Conservation (phyloP, 2,797 vertebrate species). For the Hoplostethus mediterraneus region DNA sequence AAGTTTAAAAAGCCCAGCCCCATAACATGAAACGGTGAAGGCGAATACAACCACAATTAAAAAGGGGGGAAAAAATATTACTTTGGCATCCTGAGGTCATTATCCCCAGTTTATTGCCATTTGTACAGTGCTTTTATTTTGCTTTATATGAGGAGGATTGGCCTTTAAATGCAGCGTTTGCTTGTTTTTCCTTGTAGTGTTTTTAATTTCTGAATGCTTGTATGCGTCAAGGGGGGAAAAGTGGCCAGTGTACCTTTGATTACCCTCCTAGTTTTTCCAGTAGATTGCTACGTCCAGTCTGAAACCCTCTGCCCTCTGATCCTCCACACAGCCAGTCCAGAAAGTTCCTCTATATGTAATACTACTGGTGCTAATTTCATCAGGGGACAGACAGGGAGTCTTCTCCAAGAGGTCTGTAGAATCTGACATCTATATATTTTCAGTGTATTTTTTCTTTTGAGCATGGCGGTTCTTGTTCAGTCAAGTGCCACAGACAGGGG, state of each 20-base stretch:
- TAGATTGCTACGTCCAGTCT: constrained; percentile 44
- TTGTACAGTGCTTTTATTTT: constrained; percentile 86
- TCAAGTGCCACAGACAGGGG: constrained; percentile 12
- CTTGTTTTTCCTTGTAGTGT: constrained; percentile 80
- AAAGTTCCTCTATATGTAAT: constrained; percentile 40
- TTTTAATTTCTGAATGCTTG: constrained; percentile 76
- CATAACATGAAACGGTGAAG: constrained; percentile 84
- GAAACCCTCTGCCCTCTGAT: constrained; percentile 43
- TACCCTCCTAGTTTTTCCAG: constrained; percentile 69
- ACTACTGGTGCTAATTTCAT: constrained; percentile 49
- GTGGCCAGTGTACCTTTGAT: constrained; percentile 69
- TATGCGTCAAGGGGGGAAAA: constrained; percentile 54
- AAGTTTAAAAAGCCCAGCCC: constrained; percentile 82
- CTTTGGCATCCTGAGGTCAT: constrained; percentile 87
- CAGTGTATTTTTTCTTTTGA: constrained; percentile 6
- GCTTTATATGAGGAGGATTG: constrained; percentile 83
- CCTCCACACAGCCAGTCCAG: constrained; percentile 41
- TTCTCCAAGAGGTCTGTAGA: constrained; percentile 23
- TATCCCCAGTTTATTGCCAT: constrained; percentile 84
- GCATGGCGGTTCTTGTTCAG: constrained; percentile 16
- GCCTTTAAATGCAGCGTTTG: constrained; percentile 80
- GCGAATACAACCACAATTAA: constrained; percentile 83
- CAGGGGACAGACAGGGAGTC: constrained; percentile 25
- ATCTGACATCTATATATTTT: constrained; percentile 5
- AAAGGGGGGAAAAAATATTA: constrained; percentile 78